phyloP scores from a whole-genome alignment of 2,888 invertebrate species.

The Iphiclides podalirius region DNA sequence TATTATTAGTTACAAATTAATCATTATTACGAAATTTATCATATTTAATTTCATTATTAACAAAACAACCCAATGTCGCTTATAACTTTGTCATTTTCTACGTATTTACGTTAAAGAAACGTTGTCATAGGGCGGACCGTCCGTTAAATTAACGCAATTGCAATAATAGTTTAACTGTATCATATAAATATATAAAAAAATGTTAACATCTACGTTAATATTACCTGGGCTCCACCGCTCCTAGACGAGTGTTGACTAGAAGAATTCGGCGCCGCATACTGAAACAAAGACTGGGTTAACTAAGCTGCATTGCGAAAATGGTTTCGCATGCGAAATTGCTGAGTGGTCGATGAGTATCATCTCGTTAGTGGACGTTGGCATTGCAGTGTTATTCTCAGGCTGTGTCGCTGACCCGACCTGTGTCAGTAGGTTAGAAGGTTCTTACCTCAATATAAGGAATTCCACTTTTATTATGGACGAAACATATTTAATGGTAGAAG shows the following conservation, averaged over 20 bases:
- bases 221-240: constrained; percentile 61
- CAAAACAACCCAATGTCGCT: too few relatives aligned
- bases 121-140: too few relatives aligned
- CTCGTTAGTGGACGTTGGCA: constrained; percentile 24
- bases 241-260: constrained; percentile 65
- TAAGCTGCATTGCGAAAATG: constrained; percentile 22
- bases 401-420: constrained; percentile 2
- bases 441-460: constrained; percentile 7
- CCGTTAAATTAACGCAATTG: too few relatives aligned
- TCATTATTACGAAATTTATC: too few relatives aligned
- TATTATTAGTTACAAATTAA: too few relatives aligned
- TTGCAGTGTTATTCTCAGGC: constrained; percentile 17
- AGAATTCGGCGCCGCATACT: constrained; percentile 60
- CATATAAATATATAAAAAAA: too few relatives aligned
- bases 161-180: too few relatives aligned
- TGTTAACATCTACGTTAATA: too few relatives aligned
- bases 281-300: constrained; percentile 32
- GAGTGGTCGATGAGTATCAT: constrained; percentile 24
- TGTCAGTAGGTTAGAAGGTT: constrained; percentile 20
- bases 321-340: constrained; percentile 17
- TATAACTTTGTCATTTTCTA: too few relatives aligned
- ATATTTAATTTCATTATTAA: too few relatives aligned
- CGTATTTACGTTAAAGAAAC: too few relatives aligned
- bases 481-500: neutral
- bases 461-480: constrained; percentile 8